Base-by-base conservation (phyloP, 2,113 vertebrate species). In the Nothoprocta pentlandii region DNA sequence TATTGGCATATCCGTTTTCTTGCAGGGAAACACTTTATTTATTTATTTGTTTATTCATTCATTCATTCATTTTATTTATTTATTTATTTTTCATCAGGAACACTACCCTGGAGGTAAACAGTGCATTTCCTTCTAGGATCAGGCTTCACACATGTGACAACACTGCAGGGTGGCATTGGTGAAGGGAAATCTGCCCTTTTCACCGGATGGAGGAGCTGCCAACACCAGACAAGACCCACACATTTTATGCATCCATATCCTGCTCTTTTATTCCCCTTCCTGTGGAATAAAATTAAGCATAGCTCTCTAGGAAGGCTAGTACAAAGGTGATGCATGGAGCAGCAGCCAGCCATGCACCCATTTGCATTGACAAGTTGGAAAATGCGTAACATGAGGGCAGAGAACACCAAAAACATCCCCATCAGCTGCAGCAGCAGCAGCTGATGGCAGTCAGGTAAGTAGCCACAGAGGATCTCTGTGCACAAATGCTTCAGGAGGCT, bases 241-340 rank as follows among this genome's bases (percentile, higher is more conserved):
- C 12, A 2, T 81, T n/a, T 51, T 41, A 49, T 21, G 19, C 20
- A 4, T 49, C 49, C 9, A 10, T 47, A 21, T 21, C 19, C 47
- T 47, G 19, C 49, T 49, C 49, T 49, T 49, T 49, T 49, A 49
- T 23, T 49, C 49, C 49, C 10, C 49, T 49, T 49, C 21, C 9
- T 22, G 49, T 49, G 21, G 21, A 49, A 61, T 5, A 64, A 51
- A 46, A 63, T 36, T 16, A 64, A 56, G n/a, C 22, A 0, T 0
- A 9, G 13, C 0, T 56, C n/a, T 28, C 26, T 12, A 10, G 4
- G 16, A 10, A 44, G 5, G 0, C 1, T 22, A 1, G 0, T 7
- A 23, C 9, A 59, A 59, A 39, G 36, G 23, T 0, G 46, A 46
- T 74, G 67, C 71, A 4, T 2, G 3, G 62, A 79, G 74, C 42